A percentile compares a stretch with the other conserved stretches of the same genome.
These are phyloP conservation scores for Potorous gilbertii DNA, from an alignment of 2,797 vertebrate genomes.

Conservation along the genomic window DNA sequence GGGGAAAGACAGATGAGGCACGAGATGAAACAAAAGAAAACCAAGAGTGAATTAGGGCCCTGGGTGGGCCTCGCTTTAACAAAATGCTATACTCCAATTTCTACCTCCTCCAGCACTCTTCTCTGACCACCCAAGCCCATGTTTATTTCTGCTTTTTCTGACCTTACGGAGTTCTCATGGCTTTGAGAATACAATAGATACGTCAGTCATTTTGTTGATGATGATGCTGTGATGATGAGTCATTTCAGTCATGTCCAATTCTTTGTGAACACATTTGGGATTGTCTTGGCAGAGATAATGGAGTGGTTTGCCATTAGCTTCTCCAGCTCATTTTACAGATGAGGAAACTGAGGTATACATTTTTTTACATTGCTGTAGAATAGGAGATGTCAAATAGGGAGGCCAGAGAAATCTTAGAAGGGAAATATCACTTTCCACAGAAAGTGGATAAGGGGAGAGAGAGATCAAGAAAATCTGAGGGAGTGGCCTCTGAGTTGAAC, in stretches of 20 bases:
- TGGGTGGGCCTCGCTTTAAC: not conserved
- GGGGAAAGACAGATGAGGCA: conserved; percentile 35
- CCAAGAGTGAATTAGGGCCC: not conserved
- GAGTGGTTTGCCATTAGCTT: not conserved
- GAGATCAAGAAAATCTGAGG: not conserved
- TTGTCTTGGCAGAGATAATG: not conserved
- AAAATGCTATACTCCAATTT: not conserved
- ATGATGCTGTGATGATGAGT: not conserved
- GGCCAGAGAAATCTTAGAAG: not conserved
- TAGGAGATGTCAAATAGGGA: not conserved
- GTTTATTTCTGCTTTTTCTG: not conserved
- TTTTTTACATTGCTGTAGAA: not conserved
- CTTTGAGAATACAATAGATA: not conserved
- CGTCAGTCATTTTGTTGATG: not conserved
- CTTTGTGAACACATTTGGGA: not conserved
- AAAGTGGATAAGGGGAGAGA: too few species aligned
- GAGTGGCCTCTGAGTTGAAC: not conserved
- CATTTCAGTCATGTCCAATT: not conserved
- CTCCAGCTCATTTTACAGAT: not conserved
- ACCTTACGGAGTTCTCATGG: not conserved
- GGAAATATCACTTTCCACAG: not conserved
- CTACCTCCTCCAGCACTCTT: not conserved
- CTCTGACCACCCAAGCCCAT: not conserved
- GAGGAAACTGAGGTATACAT: not conserved
- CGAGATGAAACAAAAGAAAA: conserved; percentile 14